Conservation (phyloP, 2,113 vertebrate genomes). For the Carassius auratus region DNA sequence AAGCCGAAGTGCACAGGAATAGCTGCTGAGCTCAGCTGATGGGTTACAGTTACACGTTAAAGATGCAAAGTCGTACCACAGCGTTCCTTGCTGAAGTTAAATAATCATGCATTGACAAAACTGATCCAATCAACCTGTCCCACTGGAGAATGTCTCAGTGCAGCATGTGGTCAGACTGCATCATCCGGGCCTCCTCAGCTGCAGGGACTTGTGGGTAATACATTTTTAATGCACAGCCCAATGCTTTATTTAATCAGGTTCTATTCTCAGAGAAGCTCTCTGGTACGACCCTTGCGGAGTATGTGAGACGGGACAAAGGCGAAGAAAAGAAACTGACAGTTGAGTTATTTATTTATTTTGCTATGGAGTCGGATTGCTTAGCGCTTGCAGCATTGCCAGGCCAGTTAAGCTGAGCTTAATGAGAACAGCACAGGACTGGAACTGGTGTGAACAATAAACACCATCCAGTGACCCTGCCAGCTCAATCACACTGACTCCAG, state of each 20-base stretch:
- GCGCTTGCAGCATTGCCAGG: slow-evolving; percentile 46
- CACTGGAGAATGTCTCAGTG: neutral
- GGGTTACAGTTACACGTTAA: neutral
- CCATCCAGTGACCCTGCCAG: neutral
- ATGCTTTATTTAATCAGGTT: slow-evolving; percentile 75
- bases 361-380: slow-evolving; percentile 20
- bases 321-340: slow-evolving; percentile 35
- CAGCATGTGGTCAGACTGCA: neutral
- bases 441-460: slow-evolving; percentile 47
- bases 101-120: neutral
- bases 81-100: neutral
- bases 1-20: no score
- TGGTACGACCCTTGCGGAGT: slow-evolving; percentile 44
- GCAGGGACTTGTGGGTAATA: slow-evolving; percentile 33
- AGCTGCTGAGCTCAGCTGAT: no score
- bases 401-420: slow-evolving; percentile 58
- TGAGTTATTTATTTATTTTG: slow-evolving; percentile 41
- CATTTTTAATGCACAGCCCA: slow-evolving; percentile 68
- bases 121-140: no score
- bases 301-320: neutral
- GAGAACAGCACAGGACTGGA: slow-evolving; percentile 15
- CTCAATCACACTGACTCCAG: neutral
- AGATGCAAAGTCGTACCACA: neutral
- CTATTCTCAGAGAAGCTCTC: slow-evolving; percentile 63
- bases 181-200: neutral